Conservation (phyloP, 2,113 vertebrate species). For the Clinocottus analis region DNA sequence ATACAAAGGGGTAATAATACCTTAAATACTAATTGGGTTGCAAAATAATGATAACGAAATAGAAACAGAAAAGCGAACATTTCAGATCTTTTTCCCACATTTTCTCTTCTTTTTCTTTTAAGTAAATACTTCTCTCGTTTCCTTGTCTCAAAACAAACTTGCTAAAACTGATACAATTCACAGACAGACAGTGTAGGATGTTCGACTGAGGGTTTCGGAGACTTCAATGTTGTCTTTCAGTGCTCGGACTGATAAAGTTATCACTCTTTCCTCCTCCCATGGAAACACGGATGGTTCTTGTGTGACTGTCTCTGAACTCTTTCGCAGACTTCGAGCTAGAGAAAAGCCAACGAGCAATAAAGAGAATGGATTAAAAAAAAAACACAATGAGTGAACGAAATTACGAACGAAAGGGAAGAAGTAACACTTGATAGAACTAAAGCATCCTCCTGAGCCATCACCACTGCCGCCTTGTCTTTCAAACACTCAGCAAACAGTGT, state of each 20-base stretch:
- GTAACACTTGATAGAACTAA: neutral
- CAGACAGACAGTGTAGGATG: conserved; percentile 1
- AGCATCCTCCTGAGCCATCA: conserved; percentile 13
- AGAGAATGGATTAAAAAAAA: neutral
- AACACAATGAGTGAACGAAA: neutral
- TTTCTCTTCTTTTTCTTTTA: neutral
- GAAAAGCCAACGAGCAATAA: neutral
- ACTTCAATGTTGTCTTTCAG: conserved; percentile 16
- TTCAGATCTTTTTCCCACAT: neutral
- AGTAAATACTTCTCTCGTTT: neutral
- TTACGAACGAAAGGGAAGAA: neutral
- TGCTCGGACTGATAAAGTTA: conserved; percentile 5
- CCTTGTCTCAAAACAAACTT: neutral
- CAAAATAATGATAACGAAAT: neutral
- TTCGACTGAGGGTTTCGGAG: neutral
- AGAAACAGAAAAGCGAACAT: neutral
- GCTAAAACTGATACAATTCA: too few species aligned
- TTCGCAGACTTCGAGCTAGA: neutral
- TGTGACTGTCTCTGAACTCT: neutral
- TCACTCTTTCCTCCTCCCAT: conserved; percentile 20
- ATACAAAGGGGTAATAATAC: neutral
- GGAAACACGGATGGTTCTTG: conserved; percentile 10
- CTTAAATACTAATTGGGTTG: neutral
- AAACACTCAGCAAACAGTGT: conserved; percentile 2
- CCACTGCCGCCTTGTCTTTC: neutral